A percentile compares a stretch with the other conserved stretches of the same genome.
These are phyloP conservation scores for Noctua pronuba DNA, from an alignment of 2,888 invertebrate genomes.

Conservation along the genomic window DNA sequence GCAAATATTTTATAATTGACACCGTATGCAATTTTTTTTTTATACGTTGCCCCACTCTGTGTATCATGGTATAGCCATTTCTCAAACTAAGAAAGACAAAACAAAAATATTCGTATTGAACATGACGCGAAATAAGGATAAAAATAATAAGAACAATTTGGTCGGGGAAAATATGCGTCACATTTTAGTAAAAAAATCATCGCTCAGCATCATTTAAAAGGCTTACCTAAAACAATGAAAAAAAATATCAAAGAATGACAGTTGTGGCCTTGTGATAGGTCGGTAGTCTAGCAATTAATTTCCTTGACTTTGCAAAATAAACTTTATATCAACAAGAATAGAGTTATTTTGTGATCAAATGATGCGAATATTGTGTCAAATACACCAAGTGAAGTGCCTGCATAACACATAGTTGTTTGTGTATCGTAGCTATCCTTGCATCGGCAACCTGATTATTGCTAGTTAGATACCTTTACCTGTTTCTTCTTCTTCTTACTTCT, in stretches of 20 bases:
- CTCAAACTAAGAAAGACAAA: no score
- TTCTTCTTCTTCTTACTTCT: constrained; percentile 54
- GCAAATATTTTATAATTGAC: not conserved
- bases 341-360: constrained; percentile 14
- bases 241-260: not conserved
- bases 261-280: no score
- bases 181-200: no score
- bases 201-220: no score
- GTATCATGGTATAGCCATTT: not conserved
- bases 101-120: no score
- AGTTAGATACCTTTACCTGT: constrained; percentile 56
- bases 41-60: no score
- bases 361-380: not conserved
- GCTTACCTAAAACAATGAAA: no score
- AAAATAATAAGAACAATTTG: no score
- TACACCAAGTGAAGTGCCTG: constrained; percentile 6
- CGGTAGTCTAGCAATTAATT: not conserved
- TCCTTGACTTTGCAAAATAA: constrained; percentile 5
- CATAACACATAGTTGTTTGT: constrained; percentile 57
- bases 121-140: no score
- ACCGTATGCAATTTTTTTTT: no score
- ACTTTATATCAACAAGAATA: no score
- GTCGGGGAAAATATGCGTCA: no score
- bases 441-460: constrained; percentile 64
- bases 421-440: constrained; percentile 61